phyloP scores from a whole-genome alignment of 2,797 vertebrate genomes.

The Enteromius viviparus region DNA sequence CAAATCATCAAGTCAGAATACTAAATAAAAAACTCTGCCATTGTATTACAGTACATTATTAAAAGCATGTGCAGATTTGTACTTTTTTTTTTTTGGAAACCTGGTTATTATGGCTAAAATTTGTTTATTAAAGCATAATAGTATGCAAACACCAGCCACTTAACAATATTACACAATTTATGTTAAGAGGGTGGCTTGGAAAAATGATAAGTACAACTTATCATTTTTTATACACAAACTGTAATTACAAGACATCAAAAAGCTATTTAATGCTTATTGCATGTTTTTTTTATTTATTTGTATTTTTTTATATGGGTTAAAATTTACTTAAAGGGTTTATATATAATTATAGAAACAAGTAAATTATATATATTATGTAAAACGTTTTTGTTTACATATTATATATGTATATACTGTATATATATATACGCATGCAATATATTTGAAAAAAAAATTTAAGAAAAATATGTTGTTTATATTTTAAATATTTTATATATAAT shows the following conservation, averaged over 20 bases:
- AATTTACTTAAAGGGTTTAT: neutral
- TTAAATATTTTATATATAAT: no score
- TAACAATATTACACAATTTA: neutral
- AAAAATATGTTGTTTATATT: no score
- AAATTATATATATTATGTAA: no score
- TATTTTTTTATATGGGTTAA: neutral
- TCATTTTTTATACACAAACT: neutral
- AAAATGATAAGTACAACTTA: neutral
- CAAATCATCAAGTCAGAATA: neutral
- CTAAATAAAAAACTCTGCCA: neutral
- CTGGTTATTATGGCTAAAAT: neutral
- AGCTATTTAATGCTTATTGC: neutral
- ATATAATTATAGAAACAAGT: neutral
- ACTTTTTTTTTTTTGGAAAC: neutral
- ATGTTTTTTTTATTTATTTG: neutral
- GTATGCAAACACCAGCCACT: constrained; percentile 6
- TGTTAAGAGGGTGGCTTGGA: neutral
- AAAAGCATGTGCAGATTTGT: neutral
- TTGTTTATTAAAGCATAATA: neutral
- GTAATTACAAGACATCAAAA: neutral
- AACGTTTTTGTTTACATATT: no score
- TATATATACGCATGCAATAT: no score
- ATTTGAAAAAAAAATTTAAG: no score
- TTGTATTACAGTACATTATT: neutral
- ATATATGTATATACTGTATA: no score